Evolutionary conservation across 2,113 vertebrate genomes (phyloP).

Genomic region (Ariopsis seemanni): DNA sequence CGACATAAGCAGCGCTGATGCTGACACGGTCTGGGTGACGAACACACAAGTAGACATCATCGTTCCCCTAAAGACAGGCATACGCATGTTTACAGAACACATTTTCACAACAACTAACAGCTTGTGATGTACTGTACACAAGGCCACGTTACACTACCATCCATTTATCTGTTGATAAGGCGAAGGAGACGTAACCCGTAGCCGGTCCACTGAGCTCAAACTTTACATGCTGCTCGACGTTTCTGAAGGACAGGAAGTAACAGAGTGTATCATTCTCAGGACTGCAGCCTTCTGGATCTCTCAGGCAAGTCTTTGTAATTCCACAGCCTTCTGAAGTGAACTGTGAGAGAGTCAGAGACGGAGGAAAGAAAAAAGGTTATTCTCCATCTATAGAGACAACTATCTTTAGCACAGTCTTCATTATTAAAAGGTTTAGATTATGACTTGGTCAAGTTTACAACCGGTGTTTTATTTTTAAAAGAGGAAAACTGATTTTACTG

Average conservation of each 20-base stretch:
- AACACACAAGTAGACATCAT: slow-evolving; percentile 83
- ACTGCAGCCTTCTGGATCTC: slow-evolving; percentile 78
- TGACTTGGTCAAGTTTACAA: not conserved
- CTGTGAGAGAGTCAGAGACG: slow-evolving; percentile 61
- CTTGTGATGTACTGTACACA: not conserved
- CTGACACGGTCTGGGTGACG: slow-evolving; percentile 57
- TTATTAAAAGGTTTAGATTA: not conserved
- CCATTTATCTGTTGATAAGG: slow-evolving; percentile 82
- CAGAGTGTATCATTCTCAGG: slow-evolving; percentile 70
- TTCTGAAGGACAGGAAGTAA: slow-evolving; percentile 80
- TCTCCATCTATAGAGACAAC: not conserved
- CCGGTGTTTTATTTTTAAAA: not conserved
- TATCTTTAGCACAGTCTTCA: not conserved
- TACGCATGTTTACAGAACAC: not conserved
- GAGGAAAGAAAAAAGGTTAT: not conserved
- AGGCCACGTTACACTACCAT: slow-evolving; percentile 76
- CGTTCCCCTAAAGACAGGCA: slow-evolving; percentile 73
- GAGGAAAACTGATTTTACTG: not conserved
- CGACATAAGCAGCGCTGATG: slow-evolving; percentile 69
- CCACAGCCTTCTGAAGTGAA: slow-evolving; percentile 81
- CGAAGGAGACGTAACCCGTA: slow-evolving; percentile 82
- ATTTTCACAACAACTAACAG: slow-evolving; percentile 5
- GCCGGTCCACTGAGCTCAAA: slow-evolving; percentile 85
- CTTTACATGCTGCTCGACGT: slow-evolving; percentile 63
- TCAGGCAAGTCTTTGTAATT: slow-evolving; percentile 77